Base-by-base conservation (phyloP, 2,113 vertebrate species). In the Phylloscopus trochiloides region DNA sequence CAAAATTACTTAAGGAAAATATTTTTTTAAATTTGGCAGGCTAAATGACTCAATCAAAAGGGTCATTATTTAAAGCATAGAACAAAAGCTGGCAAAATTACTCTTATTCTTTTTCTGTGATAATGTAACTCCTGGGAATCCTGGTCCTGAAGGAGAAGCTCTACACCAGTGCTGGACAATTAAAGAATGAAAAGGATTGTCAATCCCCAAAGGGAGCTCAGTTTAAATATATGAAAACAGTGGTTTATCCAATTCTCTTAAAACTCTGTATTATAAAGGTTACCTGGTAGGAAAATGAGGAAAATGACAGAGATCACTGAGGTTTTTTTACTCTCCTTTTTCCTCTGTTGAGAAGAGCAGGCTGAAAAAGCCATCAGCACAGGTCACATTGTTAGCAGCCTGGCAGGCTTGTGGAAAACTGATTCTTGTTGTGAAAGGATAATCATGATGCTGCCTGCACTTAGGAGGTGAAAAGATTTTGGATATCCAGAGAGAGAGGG, bases 21-120 rank as follows among this genome's bases (percentile, higher is more conserved):
- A 6, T 72, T 90, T 90, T 86, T 21, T 8, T 2, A 68, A 54
- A 54, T 61, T 81, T 79, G 77, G 43, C 77, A 71, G 38, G 68
- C 74, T 71, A 72, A 92, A 85, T 55, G 28, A 76, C 43, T 95
- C 71, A 70, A 77, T 94, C 66, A 82, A 36, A 48, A 80, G 17
- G 62, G n/a, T 86, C 50, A 67, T 85, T 88, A 66, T 31, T 58
- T 83, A 68, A 86, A 24, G 10, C 6, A 3, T n/a, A 52, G 77
- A 95, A 94, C 62, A 89, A 92, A 94, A 93, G 34, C 58, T 87
- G 78, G 57, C 70, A 86, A 86, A 88, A 79, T 47, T 38, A 34
- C 52, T 89, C n/a, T 59, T 61, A 70, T 29, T 92, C 29, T 84
- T 89, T 65, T 91, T 55, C 43, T 63, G 40, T 75, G 28, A 58